These are phyloP conservation scores for Pristiophorus japonicus DNA, from an alignment of 2,113 vertebrate species.

Conservation along the genomic window DNA sequence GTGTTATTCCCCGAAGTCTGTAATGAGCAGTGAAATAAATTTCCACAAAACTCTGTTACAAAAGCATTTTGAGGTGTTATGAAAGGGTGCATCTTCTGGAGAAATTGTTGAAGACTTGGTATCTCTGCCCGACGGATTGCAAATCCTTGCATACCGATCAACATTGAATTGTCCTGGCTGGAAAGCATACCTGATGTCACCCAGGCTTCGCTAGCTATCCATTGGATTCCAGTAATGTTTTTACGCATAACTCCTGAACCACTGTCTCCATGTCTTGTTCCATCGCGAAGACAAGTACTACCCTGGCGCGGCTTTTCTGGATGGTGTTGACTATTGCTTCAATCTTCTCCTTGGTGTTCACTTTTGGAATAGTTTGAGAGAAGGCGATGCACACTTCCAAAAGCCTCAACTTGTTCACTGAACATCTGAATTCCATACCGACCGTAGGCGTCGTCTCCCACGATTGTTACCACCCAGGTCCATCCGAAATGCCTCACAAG, in stretches of 20 bases:
- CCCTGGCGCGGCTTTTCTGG: slow-evolving; percentile 50
- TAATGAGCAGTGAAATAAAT: slow-evolving; percentile 56
- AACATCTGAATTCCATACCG: slow-evolving; percentile 62
- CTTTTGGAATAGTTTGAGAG: slow-evolving; percentile 52
- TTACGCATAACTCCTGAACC: slow-evolving; percentile 50
- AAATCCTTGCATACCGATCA: slow-evolving; percentile 58
- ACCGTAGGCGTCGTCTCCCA: slow-evolving; percentile 65
- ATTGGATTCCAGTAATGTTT: slow-evolving; percentile 57
- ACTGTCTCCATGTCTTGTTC: slow-evolving; percentile 56
- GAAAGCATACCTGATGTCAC: slow-evolving; percentile 61
- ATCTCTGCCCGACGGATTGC: slow-evolving; percentile 54
- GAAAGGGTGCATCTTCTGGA: slow-evolving; percentile 52
- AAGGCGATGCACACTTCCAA: slow-evolving; percentile 59
- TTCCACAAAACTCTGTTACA: slow-evolving; percentile 61
- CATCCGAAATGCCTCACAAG: slow-evolving; percentile 65
- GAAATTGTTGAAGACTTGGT: slow-evolving; percentile 53
- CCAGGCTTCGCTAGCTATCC: slow-evolving; percentile 70
- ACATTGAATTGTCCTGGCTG: slow-evolving; percentile 44
- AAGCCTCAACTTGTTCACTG: slow-evolving; percentile 48
- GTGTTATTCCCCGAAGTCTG: slow-evolving; percentile 38
- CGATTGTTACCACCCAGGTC: slow-evolving; percentile 66
- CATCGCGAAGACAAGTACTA: slow-evolving; percentile 57
- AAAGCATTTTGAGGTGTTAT: slow-evolving; percentile 49
- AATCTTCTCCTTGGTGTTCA: slow-evolving; percentile 45
- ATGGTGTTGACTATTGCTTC: slow-evolving; percentile 49